These are phyloP conservation scores for mouse (Mus musculus) DNA, from an alignment of 2,113 vertebrate species.

Conservation along the genomic window DNA sequence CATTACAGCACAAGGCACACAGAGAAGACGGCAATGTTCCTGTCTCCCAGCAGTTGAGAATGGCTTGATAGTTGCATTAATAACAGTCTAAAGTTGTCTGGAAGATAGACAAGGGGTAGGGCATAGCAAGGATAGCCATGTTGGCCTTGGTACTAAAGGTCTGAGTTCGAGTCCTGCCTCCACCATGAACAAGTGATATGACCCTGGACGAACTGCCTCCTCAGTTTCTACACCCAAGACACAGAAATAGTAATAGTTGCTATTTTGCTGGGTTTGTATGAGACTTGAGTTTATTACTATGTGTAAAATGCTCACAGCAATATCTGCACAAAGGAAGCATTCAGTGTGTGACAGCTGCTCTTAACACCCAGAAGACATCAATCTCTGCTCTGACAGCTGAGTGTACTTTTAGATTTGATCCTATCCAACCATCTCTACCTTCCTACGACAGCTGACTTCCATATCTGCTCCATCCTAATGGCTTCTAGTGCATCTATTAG, in stretches of 20 bases:
- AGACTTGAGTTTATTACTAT: background rate
- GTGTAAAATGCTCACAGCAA: conserved; percentile 24
- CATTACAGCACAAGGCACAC: background rate
- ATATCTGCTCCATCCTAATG: conserved; percentile 41
- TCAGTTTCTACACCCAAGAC: conserved; percentile 8
- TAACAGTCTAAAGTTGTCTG: background rate
- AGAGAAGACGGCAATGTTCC: background rate
- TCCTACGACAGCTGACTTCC: conserved; percentile 28
- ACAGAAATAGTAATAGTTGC: background rate
- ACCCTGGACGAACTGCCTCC: background rate
- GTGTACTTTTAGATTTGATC: conserved; percentile 56
- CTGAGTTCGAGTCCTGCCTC: background rate
- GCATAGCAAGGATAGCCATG: background rate
- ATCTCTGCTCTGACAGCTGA: conserved; percentile 13
- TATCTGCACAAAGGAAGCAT: background rate
- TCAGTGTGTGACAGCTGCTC: background rate
- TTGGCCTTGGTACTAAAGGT: background rate
- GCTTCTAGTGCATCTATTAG: conserved; percentile 61
- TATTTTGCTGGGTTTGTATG: background rate
- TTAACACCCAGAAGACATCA: conserved; percentile 29
- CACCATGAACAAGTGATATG: background rate
- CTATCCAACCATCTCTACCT: conserved; percentile 23
- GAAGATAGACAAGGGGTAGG: background rate
- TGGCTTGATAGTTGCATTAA: background rate
- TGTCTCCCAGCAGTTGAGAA: background rate